Evolutionary conservation across 1,140 invertebrate species (phyloP), one percentile per base, ranked within the genome.

Genomic region (Cotesia typhae): DNA sequence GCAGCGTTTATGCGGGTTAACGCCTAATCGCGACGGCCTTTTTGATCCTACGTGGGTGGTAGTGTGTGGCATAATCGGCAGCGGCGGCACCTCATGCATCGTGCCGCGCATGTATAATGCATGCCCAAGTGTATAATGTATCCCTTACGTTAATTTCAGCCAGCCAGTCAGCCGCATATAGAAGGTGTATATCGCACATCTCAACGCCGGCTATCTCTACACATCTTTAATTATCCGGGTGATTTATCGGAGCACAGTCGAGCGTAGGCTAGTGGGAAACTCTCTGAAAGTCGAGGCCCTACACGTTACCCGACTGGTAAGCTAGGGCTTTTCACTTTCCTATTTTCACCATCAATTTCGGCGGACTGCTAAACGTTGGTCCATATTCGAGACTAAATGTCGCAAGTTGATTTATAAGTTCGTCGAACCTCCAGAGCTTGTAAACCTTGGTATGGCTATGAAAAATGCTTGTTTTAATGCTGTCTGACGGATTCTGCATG

Each of bases 201-300:
- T 77, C 72, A 76, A 73, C 77, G 72, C 72, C 73, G 38, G 78
- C 78, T 82, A 82, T 81, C 81, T 80, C 69, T 75, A 77, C 78
- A 77, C 78, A 82, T 82, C 81, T 82, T 82, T 81, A 82, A 82
- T 82, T 82, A 81, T 79, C 65, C 61, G 59, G 71, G 76, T 81
- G 81, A 82, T 82, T 82, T 82, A 82, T 82, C 78, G 41, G 41
- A 10, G 41, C 41, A 10, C 10, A 47, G 41, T 78, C 1, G 28
- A 28, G 28, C 28, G 28, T 28, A 63, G 72, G 69, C 41, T 74
- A 63, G 64, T 77, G 77, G 77, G 78, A 79, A 81, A 80, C 78
- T 78, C 80, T 79, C 79, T 28, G 28, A 28, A 28, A 28, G 28
- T 76, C 73, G 70, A 67, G 74, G 55, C 38, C 65, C 65, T 64